These are phyloP conservation scores for Chrysochloris asiatica DNA, from an alignment of 2,113 vertebrate species.

Conservation along the genomic window DNA sequence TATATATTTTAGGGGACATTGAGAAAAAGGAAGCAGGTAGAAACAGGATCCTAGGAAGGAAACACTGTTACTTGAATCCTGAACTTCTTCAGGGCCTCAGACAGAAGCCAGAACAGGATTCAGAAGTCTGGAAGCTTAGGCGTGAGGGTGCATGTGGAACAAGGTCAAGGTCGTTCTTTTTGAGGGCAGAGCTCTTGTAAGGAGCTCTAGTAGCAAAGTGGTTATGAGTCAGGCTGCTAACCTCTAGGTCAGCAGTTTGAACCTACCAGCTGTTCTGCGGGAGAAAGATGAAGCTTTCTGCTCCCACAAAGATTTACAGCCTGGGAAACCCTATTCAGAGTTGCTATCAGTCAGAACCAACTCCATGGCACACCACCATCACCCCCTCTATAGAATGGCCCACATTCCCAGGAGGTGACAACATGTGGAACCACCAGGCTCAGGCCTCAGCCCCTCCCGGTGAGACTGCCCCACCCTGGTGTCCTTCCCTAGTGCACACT, in stretches of 20 bases:
- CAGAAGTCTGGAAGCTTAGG: rapidly evolving
- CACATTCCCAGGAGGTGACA: background rate
- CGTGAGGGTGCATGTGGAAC: rapidly evolving
- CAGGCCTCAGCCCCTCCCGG: background rate
- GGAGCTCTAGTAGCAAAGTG: no score
- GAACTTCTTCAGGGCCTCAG: background rate
- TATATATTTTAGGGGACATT: conserved; percentile 50
- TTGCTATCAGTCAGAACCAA: no score
- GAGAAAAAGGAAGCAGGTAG: background rate
- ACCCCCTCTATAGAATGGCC: rapidly evolving
- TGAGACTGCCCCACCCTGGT: rapidly evolving
- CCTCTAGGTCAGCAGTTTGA: no score
- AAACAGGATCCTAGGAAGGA: background rate
- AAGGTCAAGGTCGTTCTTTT: rapidly evolving
- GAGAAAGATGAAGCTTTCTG: no score
- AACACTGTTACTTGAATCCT: background rate
- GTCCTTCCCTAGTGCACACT: background rate
- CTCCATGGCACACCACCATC: no score
- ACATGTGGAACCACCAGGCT: background rate
- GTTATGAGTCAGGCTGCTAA: no score
- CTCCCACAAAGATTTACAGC: no score
- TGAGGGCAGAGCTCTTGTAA: no score
- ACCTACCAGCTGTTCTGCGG: no score
- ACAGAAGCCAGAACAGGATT: rapidly evolving
- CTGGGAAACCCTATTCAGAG: no score